Base-by-base conservation (phyloP, 2,888 invertebrate species). In the Latheticus oryzae region DNA sequence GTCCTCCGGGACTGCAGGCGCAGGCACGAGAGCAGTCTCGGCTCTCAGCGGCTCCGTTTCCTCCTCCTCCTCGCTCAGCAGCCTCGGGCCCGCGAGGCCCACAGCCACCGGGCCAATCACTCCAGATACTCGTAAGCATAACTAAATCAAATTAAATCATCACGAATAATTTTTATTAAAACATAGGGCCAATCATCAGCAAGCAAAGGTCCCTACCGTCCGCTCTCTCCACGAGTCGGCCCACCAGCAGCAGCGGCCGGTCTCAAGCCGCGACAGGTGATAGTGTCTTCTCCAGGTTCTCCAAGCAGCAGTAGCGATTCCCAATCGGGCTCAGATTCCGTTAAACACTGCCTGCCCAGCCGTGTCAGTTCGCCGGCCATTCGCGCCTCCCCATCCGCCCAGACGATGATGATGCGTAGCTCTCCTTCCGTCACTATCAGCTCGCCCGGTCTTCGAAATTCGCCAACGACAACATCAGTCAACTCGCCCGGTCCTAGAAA, bases 241-340 rank as follows among this genome's bases (percentile, higher is more conserved):
- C 85, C 74, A 79, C 81, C 79, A 66, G 68, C 81, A 80, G 82
- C 80, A 62, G 68, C 62, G 58, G 63, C 60, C 61, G 55, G 64
- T 30, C 75, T 74, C 75, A 76, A 74, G 65, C 77, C 79, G 54
- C 77, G 78, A 58, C 79, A 84, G 81, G 84, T 84, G 83, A 84
- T 84, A 82, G 83, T 84, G 69, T 84, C 87, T 75, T 88, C 90
- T 74, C 91, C 91, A 84, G 91, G 89, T 84, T 91, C 91, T 77
- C 90, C 91, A 86, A 91, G 90, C 85, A 90, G 87, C 86, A 91
- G 72, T 68, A 88, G 90, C 74, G 90, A 89, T 76, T 89, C 88
- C 69, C 89, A 89, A 76, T 89, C 89, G 73, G 91, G 90, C 69
- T 89, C 90, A 69, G 90, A 89, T 73, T 87, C 87, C 63, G 85